Evolutionary conservation across 37 sponge, comb jelly and placozoan genomes (phyloP).

Genomic region (Haliclona indistincta): DNA sequence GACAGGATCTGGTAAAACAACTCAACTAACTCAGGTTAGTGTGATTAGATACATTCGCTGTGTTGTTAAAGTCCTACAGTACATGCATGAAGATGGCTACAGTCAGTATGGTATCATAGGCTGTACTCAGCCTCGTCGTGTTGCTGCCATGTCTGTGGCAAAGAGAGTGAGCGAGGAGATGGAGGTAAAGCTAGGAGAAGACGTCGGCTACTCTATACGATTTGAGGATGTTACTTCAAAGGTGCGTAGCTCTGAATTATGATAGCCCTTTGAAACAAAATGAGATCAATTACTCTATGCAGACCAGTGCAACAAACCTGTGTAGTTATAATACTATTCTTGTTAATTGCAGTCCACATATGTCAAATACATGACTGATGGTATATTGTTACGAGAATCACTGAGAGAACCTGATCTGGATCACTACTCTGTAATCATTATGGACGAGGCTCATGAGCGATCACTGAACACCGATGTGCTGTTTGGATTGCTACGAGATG

Average conservation of each 20-base stretch:
- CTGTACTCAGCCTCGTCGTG: constrained; percentile 98
- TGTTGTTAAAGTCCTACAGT: constrained; percentile 67
- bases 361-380: constrained; percentile 99
- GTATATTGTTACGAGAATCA: constrained; percentile 96
- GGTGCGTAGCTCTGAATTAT: constrained; percentile 14
- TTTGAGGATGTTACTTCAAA: constrained; percentile 98
- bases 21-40: constrained; percentile 94
- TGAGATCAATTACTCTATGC: neutral
- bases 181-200: constrained; percentile 84
- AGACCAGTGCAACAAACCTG: neutral
- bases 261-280: neutral
- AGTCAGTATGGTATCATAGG: constrained; percentile 92
- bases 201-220: constrained; percentile 97
- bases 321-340: neutral
- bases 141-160: constrained; percentile 99
- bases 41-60: no score
- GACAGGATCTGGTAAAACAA: constrained; percentile 99
- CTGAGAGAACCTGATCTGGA: constrained; percentile 97
- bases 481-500: constrained; percentile 97
- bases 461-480: constrained; percentile 99
- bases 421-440: constrained; percentile 93
- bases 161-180: constrained; percentile 97
- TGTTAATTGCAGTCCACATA: constrained; percentile 73
- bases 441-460: constrained; percentile 99
- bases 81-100: constrained; percentile 96